Percentiles rank a stretch among this genome's conserved stretches.
These are phyloP conservation scores for Benitochromis conjunctus DNA, from an alignment of 2,113 vertebrate species.

Conservation along the genomic window DNA sequence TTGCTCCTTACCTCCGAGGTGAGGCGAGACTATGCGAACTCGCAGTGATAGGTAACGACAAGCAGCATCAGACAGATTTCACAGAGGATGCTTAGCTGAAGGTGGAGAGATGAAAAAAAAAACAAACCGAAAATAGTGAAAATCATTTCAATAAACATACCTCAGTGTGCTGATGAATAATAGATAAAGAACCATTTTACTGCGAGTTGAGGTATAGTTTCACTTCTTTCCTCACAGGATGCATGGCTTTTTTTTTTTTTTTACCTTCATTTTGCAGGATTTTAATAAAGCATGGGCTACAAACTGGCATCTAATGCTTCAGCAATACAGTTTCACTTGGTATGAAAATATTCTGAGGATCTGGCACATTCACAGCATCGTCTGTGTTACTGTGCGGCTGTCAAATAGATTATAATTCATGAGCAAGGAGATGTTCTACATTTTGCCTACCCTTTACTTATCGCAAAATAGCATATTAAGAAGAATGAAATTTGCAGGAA, in stretches of 20 bases:
- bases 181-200: neutral
- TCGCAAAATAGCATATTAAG: constrained; percentile 30
- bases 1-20: constrained; percentile 18
- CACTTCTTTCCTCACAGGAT: neutral
- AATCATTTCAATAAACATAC: neutral
- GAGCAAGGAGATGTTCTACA: constrained; percentile 38
- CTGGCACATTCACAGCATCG: constrained; percentile 8
- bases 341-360: constrained; percentile 33
- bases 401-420: constrained; percentile 61
- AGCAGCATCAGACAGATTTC: neutral
- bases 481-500: constrained; percentile 31
- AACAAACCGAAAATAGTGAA: neutral
- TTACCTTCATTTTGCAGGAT: neutral
- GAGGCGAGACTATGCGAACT: neutral
- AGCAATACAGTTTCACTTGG: constrained; percentile 28
- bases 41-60: neutral
- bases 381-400: constrained; percentile 20
- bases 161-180: neutral
- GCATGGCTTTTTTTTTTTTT: neutral
- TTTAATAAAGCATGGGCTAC: constrained; percentile 21
- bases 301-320: constrained; percentile 13
- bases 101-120: neutral
- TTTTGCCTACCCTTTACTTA: constrained; percentile 23
- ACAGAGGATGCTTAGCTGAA: neutral
- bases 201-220: neutral